These are phyloP conservation scores for Drosophila ercepeae DNA, from an alignment of 1,140 invertebrate genomes.

Conservation along the genomic window DNA sequence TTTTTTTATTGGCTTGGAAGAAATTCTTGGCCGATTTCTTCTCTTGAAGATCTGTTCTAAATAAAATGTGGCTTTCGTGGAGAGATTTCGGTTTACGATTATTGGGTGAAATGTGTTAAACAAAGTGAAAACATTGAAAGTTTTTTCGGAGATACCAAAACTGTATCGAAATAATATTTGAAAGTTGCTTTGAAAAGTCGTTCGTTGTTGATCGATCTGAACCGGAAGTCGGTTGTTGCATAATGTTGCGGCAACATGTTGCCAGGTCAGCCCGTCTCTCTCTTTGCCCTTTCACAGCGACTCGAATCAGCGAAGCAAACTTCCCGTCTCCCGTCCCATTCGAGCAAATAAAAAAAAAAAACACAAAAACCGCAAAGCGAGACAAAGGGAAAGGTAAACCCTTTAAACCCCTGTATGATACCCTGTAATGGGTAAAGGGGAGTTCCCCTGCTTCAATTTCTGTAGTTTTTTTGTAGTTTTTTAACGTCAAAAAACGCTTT, in stretches of 20 bases:
- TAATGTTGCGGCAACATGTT: constrained; percentile 45
- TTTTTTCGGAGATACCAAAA: no score
- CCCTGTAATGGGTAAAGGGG: neutral
- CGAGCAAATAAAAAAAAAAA: constrained; percentile 49
- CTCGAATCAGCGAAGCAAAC: constrained; percentile 63
- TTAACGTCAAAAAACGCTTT: neutral
- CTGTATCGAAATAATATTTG: constrained; percentile 32
- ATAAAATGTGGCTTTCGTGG: constrained; percentile 74
- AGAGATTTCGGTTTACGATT: constrained; percentile 49
- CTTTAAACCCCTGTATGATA: constrained; percentile 18
- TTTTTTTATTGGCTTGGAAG: constrained; percentile 74
- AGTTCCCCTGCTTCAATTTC: neutral
- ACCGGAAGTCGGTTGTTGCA: constrained; percentile 7
- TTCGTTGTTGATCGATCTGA: neutral
- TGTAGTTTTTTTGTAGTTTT: neutral
- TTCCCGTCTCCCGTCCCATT: constrained; percentile 68
- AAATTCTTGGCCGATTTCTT: constrained; percentile 60
- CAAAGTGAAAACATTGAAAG: constrained; percentile 58
- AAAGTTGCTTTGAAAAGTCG: constrained; percentile 30
- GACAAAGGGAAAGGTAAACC: constrained; percentile 20
- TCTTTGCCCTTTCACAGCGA: constrained; percentile 24
- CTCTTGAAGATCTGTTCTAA: constrained; percentile 78
- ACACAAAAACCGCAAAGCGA: constrained; percentile 49
- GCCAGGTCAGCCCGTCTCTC: neutral
- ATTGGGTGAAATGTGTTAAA: constrained; percentile 66